Evolutionary conservation across 1,140 invertebrate genomes (phyloP).

Genomic region (Eupristina koningsbergeri): DNA sequence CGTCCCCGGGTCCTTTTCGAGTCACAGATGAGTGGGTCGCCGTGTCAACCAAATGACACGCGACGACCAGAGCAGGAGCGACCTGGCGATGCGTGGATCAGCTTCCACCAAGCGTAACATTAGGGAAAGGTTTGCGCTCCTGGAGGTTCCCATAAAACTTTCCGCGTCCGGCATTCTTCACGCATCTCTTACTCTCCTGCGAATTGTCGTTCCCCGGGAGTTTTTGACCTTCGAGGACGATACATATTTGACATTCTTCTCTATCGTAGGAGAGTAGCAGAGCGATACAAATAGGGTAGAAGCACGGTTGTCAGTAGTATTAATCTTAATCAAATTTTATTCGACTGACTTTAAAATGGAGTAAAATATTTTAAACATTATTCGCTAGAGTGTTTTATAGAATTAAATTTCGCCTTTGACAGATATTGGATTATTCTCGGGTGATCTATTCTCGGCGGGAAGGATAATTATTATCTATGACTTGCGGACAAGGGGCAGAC

Average conservation of each 20-base stretch:
- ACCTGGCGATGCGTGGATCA: constrained; percentile 28
- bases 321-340: background rate
- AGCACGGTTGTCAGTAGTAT: too few relatives aligned
- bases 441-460: too few relatives aligned
- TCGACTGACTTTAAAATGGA: background rate
- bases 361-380: background rate
- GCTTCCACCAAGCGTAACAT: constrained; percentile 26
- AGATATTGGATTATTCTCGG: too few relatives aligned
- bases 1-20: background rate
- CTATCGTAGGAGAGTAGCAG: background rate
- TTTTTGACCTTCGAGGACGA: background rate
- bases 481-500: too few relatives aligned
- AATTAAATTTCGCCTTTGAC: too few relatives aligned
- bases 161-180: background rate
- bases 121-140: background rate
- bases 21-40: background rate
- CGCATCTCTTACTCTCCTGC: background rate
- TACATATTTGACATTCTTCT: background rate
- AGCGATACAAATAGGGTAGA: background rate
- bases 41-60: constrained; percentile 25
- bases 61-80: background rate
- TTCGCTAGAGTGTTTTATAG: background rate
- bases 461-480: too few relatives aligned
- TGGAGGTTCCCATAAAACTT: background rate
- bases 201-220: too few relatives aligned